These are phyloP conservation scores for Urosaurus nigricauda DNA, from an alignment of 2,797 vertebrate genomes.

Conservation along the genomic window DNA sequence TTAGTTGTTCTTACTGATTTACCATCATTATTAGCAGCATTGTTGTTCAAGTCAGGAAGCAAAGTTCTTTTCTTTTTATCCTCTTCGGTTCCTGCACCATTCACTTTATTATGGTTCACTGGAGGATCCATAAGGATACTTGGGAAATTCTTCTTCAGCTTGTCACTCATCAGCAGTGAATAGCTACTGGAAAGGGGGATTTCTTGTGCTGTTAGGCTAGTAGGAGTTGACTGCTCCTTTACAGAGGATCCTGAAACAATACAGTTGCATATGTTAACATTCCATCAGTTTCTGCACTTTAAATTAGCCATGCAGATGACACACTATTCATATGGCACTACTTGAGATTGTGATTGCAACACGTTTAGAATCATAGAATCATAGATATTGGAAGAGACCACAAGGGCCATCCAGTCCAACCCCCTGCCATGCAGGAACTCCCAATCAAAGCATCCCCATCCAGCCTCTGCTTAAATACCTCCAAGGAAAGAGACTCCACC, in stretches of 20 bases:
- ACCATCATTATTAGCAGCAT: slow-evolving; percentile 9
- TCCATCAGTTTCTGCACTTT: neutral
- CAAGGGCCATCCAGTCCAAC: too few species aligned
- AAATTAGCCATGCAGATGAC: slow-evolving; percentile 12
- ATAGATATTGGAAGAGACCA: too few species aligned
- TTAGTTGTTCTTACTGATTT: slow-evolving; percentile 27
- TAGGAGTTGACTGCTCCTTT: neutral
- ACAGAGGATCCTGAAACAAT: slow-evolving; percentile 38
- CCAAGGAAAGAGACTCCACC: too few species aligned
- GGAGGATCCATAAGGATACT: slow-evolving; percentile 18
- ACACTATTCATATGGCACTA: neutral
- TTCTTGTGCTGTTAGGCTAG: slow-evolving; percentile 12
- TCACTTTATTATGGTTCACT: slow-evolving; percentile 7
- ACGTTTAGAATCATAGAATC: too few species aligned
- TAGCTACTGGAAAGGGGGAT: neutral
- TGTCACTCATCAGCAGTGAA: slow-evolving; percentile 26
- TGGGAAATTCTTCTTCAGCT: neutral
- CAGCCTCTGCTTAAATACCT: too few species aligned
- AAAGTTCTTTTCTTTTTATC: slow-evolving; percentile 8
- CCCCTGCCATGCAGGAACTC: too few species aligned
- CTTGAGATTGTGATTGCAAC: neutral
- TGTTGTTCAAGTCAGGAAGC: slow-evolving; percentile 14
- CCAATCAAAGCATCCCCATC: too few species aligned
- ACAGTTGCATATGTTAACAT: slow-evolving; percentile 39
- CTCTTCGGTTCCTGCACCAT: slow-evolving; percentile 25